Percentiles rank a stretch among this genome's conserved stretches.
These are phyloP conservation scores for Drosophila orosa DNA, from an alignment of 1,140 invertebrate species.

Conservation along the genomic window DNA sequence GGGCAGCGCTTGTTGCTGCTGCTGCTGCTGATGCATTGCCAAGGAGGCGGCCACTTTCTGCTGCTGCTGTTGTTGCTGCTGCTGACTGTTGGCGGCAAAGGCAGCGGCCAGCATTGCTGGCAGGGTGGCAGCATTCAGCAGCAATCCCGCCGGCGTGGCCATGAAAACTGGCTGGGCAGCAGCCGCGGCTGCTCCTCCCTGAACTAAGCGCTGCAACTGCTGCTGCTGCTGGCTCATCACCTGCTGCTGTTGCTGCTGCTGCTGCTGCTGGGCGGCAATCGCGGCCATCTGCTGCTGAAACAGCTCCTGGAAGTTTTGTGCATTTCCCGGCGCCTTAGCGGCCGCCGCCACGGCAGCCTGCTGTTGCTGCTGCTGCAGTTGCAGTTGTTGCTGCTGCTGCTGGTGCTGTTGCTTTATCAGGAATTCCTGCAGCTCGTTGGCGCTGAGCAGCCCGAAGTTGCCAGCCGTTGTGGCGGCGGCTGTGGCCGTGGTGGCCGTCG, in stretches of 20 bases:
- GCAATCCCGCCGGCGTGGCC: constrained; percentile 74
- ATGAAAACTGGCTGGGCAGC: constrained; percentile 80
- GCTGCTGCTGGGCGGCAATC: constrained; percentile 65
- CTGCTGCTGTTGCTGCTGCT: constrained; percentile 62
- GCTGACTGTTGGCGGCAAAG: constrained; percentile 69
- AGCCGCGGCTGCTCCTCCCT: constrained; percentile 49
- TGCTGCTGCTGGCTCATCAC: constrained; percentile 67
- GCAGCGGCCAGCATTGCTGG: constrained; percentile 78
- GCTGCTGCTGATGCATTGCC: constrained; percentile 56
- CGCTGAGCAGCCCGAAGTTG: constrained; percentile 68
- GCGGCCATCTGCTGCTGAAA: constrained; percentile 78
- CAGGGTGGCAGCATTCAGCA: constrained; percentile 76
- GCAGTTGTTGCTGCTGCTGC: constrained; percentile 51
- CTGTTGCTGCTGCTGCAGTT: constrained; percentile 45
- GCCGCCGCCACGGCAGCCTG: constrained; percentile 33
- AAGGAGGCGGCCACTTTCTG: constrained; percentile 60
- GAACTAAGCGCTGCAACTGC: constrained; percentile 55
- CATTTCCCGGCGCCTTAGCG: constrained; percentile 34
- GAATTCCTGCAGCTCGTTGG: constrained; percentile 67
- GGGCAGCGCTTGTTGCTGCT: constrained; percentile 62
- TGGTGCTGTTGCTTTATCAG: constrained; percentile 68
- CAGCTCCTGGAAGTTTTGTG: constrained; percentile 69
- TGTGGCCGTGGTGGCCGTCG: constrained; percentile 75
- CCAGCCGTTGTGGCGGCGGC: constrained; percentile 58
- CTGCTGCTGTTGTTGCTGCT: constrained; percentile 32